Percentiles rank a stretch among this genome's conserved stretches.
phyloP scores from a whole-genome alignment of 2,888 invertebrate species.

The Thereva nobilitata region DNA sequence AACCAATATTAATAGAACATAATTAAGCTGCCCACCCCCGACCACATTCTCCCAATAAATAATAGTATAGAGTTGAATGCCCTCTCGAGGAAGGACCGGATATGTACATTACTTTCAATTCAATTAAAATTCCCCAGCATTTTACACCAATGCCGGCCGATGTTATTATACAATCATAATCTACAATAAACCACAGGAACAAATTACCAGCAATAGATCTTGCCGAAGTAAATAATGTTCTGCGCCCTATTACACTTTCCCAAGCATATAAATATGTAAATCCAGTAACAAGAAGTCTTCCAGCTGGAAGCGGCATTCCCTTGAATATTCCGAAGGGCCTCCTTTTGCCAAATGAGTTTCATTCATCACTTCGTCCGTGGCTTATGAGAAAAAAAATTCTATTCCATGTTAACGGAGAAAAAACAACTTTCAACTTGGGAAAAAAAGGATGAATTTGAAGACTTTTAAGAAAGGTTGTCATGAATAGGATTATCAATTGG shows the following conservation, averaged over 20 bases:
- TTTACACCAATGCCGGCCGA: too few species aligned
- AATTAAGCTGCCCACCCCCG: too few species aligned
- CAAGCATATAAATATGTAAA: conserved; percentile 19
- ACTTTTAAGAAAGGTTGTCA: background rate
- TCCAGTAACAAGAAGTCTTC: conserved; percentile 1
- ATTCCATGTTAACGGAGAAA: conserved; percentile 9
- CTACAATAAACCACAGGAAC: conserved; percentile 14
- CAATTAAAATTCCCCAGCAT: too few species aligned
- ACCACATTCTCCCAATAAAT: too few species aligned
- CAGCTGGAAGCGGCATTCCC: background rate
- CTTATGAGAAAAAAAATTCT: conserved; percentile 22
- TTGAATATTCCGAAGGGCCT: background rate
- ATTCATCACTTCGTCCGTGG: conserved; percentile 20
- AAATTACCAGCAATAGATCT: conserved; percentile 19
- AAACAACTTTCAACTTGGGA: background rate
- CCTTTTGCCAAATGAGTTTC: conserved; percentile 17
- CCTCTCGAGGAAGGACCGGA: too few species aligned
- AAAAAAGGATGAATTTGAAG: conserved; percentile 3
- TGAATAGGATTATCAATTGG: too few species aligned
- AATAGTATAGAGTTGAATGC: too few species aligned
- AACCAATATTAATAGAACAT: too few species aligned
- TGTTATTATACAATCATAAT: conserved; percentile 15
- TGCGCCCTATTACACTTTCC: conserved; percentile 13
- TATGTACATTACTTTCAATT: too few species aligned
- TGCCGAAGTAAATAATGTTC: conserved; percentile 15